A percentile compares a stretch with the other conserved stretches of the same genome.
phyloP scores from a whole-genome alignment of 2,113 vertebrate genomes.

The Pedetes capensis region DNA sequence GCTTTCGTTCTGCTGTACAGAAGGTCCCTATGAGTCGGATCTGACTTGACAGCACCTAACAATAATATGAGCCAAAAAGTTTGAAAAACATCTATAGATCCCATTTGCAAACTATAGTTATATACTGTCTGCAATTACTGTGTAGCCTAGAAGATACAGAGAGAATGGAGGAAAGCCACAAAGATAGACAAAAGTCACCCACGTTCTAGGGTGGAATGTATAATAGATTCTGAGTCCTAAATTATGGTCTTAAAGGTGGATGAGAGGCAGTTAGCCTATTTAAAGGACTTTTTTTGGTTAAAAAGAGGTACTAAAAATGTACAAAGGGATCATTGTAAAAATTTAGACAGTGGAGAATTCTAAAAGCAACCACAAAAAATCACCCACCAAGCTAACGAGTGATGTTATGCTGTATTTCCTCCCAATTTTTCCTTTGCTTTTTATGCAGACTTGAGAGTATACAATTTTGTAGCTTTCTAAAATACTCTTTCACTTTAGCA shows the following conservation, averaged over 20 bases:
- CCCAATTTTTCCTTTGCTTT: neutral
- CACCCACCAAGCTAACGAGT: neutral
- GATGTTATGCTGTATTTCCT: conserved; percentile 28
- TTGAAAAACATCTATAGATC: conserved; percentile 50
- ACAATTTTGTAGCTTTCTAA: neutral
- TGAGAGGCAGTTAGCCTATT: neutral
- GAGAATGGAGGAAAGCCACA: neutral
- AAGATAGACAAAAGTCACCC: neutral
- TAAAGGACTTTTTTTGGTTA: conserved; percentile 7
- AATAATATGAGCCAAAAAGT: conserved; percentile 51
- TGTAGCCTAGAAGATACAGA: neutral
- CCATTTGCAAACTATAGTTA: conserved; percentile 38
- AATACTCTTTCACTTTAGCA: neutral
- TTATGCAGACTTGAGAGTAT: neutral
- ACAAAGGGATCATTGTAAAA: neutral
- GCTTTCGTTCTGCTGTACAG: too few relatives aligned
- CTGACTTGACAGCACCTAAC: too few relatives aligned
- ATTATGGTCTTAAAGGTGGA: neutral
- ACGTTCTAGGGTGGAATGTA: neutral
- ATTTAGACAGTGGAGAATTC: conserved; percentile 7
- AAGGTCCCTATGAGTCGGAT: too few relatives aligned
- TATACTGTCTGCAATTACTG: neutral
- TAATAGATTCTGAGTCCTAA: neutral
- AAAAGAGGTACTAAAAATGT: neutral
- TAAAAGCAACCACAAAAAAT: neutral